Percentiles rank a stretch among this genome's conserved stretches.
These are phyloP conservation scores for Helicoverpa armigera DNA, from an alignment of 1,140 invertebrate species.

Conservation along the genomic window DNA sequence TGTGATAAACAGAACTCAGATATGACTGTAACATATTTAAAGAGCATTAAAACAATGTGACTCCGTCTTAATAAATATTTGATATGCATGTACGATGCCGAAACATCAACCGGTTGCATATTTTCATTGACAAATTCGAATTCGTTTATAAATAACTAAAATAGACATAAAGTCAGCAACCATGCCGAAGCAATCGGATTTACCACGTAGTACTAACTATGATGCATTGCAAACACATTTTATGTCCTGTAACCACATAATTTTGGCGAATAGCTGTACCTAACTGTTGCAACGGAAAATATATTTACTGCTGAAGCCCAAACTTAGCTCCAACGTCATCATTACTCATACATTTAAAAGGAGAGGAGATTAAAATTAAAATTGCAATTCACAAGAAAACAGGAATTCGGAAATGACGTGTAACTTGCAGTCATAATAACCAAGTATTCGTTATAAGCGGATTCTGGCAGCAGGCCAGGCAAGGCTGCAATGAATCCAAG, in stretches of 20 bases:
- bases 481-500: constrained; percentile 5
- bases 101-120: too few species aligned
- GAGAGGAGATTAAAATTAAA: background rate
- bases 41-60: background rate
- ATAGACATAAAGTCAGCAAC: too few species aligned
- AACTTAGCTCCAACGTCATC: background rate
- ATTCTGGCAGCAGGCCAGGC: constrained; percentile 42
- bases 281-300: constrained; percentile 1
- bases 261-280: background rate
- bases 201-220: too few species aligned
- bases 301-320: background rate
- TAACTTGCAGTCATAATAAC: background rate
- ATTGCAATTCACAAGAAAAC: background rate
- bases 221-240: background rate
- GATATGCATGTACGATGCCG: too few species aligned
- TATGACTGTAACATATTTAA: background rate
- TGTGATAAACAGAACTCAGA: background rate
- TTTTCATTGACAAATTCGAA: too few species aligned
- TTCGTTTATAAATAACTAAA: too few species aligned
- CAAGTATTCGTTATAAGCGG: constrained; percentile 23
- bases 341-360: constrained; percentile 11
- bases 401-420: constrained; percentile 46
- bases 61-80: background rate
- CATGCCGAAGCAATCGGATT: too few species aligned
- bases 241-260: background rate